Percentiles rank a stretch among this genome's conserved stretches.
These are phyloP conservation scores for Pteronotus mesoamericanus DNA, from an alignment of 2,797 vertebrate genomes.

Conservation along the genomic window DNA sequence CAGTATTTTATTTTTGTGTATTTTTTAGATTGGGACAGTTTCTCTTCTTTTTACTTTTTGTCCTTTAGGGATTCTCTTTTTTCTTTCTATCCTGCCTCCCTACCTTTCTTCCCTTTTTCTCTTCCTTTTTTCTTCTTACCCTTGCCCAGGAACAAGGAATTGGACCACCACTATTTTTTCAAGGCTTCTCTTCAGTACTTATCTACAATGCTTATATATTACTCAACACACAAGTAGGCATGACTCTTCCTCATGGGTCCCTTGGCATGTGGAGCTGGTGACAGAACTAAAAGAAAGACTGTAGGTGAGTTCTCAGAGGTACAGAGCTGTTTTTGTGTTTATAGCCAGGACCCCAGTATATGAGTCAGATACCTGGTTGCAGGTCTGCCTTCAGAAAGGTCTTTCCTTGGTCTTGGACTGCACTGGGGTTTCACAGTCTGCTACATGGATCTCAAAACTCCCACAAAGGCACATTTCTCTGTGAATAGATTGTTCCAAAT, in stretches of 20 bases:
- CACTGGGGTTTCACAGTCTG: neutral
- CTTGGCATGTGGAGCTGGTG: neutral
- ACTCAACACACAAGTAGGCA: neutral
- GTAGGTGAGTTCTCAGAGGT: neutral
- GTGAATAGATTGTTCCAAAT: neutral
- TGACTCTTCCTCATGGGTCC: neutral
- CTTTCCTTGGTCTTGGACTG: neutral
- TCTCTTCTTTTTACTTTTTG: neutral
- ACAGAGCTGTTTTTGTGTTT: neutral
- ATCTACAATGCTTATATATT: neutral
- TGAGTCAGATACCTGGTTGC: neutral
- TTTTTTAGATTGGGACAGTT: neutral
- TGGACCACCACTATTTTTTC: neutral
- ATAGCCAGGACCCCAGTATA: neutral
- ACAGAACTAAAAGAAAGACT: neutral
- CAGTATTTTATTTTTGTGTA: neutral
- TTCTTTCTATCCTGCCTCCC: too few relatives aligned
- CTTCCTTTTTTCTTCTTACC: neutral
- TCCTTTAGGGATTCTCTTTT: neutral
- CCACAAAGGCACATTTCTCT: neutral
- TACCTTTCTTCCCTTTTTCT: neutral
- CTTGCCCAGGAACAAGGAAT: neutral
- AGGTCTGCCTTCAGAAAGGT: neutral
- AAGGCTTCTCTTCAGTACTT: neutral
- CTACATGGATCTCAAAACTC: neutral